Base-by-base conservation (phyloP, 2,888 invertebrate genomes). In the Chalcosyrphus nemorum region DNA sequence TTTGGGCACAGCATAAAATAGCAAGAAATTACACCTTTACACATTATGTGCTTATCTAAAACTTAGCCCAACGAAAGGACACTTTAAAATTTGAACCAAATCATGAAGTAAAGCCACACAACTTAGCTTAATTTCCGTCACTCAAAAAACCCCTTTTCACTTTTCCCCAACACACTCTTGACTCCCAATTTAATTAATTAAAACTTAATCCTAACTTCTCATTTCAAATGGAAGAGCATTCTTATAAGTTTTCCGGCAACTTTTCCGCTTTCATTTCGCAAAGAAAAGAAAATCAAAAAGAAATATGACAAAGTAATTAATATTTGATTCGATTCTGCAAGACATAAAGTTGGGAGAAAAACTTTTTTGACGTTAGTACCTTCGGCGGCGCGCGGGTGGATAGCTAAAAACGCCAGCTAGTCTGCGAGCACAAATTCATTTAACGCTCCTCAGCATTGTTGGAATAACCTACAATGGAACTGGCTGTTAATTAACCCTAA, bases 401-500 rank as follows among this genome's bases (percentile, higher is more conserved):
- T 35, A 24, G 7, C 21, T 15, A 24, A 11, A 35, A 5, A 43
- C 43, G 72, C 57, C 47, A 43, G 24, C 17, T 24, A 15, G 45
- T 17, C 80, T 47, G 21, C 61, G 15, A 1, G 6, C n/a, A 66
- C n/a, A n/a, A n/a, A 71, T 59, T 63, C 61, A 50, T 70, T 71
- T 63, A 56, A 47, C 47, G 56, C 70, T 65, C 41, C 27, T 32
- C n/a, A n/a, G 43, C 57, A 56, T 29, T 54, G 24, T 24, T 24
- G 4, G 35, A 43, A 63, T 65, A 52, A 29, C 65, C 21, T 29
- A 70, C 74, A 78, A 72, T 71, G 61, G 68, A 56, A 75, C 45
- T 80, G 65, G 57, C 68, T 84, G 80, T 74, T 80, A 84, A 80
- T 84, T 80, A 80, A 70, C 84, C 80, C 80, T 70, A 27, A 75